Evolutionary conservation across 2,113 vertebrate species (phyloP).

Genomic region (Phycodurus eques): DNA sequence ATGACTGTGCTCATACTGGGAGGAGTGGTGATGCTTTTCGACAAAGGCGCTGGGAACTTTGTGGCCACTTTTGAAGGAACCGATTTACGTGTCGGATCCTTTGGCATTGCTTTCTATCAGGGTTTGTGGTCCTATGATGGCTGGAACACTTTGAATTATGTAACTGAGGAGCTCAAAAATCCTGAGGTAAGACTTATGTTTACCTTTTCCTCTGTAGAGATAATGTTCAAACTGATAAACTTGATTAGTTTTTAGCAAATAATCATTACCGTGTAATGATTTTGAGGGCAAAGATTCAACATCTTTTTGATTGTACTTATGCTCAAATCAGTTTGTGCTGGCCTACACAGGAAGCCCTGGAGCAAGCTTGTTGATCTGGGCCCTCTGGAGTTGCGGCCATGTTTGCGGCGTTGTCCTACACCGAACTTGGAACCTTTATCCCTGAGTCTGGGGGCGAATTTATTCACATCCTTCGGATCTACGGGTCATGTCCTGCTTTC

Average conservation of each 20-base stretch:
- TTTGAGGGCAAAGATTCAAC: too few species aligned
- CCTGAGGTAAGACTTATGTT: slow-evolving; percentile 70
- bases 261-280: too few species aligned
- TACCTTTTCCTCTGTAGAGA: not conserved
- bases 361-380: slow-evolving; percentile 81
- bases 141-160: slow-evolving; percentile 81
- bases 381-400: slow-evolving; percentile 71
- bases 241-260: too few species aligned
- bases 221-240: too few species aligned
- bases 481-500: slow-evolving; percentile 79
- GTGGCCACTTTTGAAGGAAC: slow-evolving; percentile 76
- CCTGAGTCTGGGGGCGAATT: slow-evolving; percentile 82
- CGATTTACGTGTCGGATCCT: slow-evolving; percentile 35
- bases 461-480: slow-evolving; percentile 79
- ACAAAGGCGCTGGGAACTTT: slow-evolving; percentile 68
- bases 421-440: slow-evolving; percentile 80
- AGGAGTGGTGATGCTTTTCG: slow-evolving; percentile 69
- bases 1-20: slow-evolving; percentile 71
- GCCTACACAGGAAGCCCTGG: slow-evolving; percentile 75
- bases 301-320: too few species aligned
- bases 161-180: slow-evolving; percentile 81
- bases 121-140: slow-evolving; percentile 83
- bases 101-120: slow-evolving; percentile 82
- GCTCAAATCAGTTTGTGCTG: slow-evolving; percentile 78
- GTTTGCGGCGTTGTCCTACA: slow-evolving; percentile 77